These are phyloP conservation scores for Aleiodes alternator DNA, from an alignment of 2,888 invertebrate genomes.

Conservation along the genomic window DNA sequence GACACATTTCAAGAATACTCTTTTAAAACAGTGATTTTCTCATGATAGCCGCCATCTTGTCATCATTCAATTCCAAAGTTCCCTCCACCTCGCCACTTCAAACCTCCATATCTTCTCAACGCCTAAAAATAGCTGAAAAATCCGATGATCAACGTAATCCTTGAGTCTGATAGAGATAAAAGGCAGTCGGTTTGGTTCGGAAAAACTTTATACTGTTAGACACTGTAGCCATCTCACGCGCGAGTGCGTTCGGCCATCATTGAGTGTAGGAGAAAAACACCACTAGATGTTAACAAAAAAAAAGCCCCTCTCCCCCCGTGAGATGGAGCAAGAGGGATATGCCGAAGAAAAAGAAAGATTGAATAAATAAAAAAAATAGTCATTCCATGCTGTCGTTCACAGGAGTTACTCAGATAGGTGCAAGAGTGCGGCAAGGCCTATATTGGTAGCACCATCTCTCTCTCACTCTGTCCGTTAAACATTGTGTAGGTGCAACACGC, in stretches of 20 bases:
- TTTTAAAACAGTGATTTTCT: too few relatives aligned
- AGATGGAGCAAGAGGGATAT: conserved; percentile 50
- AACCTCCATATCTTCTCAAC: not conserved
- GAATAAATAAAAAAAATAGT: conserved; percentile 34
- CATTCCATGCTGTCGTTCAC: conserved; percentile 18
- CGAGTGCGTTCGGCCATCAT: conserved; percentile 54
- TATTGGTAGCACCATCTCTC: conserved; percentile 48
- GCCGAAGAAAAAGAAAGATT: conserved; percentile 45
- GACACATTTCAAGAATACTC: too few relatives aligned
- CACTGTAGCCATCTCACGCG: conserved; percentile 46
- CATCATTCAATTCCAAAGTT: not conserved
- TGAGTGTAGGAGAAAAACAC: conserved; percentile 48
- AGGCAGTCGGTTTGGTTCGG: not conserved
- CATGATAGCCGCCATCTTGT: too few relatives aligned
- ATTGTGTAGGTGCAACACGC: conserved; percentile 59
- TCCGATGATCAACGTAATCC: not conserved
- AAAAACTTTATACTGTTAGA: not conserved
- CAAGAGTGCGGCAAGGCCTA: conserved; percentile 26
- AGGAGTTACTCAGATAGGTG: conserved; percentile 18
- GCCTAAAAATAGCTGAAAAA: not conserved
- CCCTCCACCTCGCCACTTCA: conserved; percentile 19
- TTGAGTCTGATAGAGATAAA: conserved; percentile 13
- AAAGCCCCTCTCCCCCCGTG: conserved; percentile 20
- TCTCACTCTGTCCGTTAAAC: conserved; percentile 17
- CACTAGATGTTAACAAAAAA: conserved; percentile 50